Conservation (phyloP, 1,140 invertebrate species). For the Drosophila lini region DNA sequence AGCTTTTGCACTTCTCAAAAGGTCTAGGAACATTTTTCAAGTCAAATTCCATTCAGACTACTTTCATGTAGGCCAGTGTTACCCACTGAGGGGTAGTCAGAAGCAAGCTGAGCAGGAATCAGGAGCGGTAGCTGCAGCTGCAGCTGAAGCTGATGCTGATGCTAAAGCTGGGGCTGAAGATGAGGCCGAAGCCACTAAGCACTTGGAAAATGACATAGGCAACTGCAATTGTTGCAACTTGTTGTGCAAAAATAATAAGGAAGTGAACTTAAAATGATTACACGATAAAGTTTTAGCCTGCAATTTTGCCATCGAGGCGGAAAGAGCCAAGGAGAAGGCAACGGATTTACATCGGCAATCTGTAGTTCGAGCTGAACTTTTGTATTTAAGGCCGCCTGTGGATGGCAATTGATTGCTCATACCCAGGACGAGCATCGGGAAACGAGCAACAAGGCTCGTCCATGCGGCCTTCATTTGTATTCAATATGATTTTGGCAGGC, state of each 20-base stretch:
- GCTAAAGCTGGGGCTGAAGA: slow-evolving; percentile 5
- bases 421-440: not conserved
- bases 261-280: slow-evolving; percentile 81
- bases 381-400: slow-evolving; percentile 33
- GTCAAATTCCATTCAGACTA: not conserved
- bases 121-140: slow-evolving; percentile 13
- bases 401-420: slow-evolving; percentile 31
- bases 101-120: slow-evolving; percentile 20
- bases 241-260: slow-evolving; percentile 78
- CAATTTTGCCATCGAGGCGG: slow-evolving; percentile 64
- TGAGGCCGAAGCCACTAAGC: slow-evolving; percentile 63
- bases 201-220: slow-evolving; percentile 76
- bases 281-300: slow-evolving; percentile 77
- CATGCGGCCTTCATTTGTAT: slow-evolving; percentile 45
- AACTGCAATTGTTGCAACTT: slow-evolving; percentile 67
- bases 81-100: slow-evolving; percentile 32
- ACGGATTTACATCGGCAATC: slow-evolving; percentile 45
- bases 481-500: slow-evolving; percentile 63
- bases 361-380: slow-evolving; percentile 46
- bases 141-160: slow-evolving; percentile 9
- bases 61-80: slow-evolving; percentile 6
- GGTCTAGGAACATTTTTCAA: not conserved
- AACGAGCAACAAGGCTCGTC: not conserved
- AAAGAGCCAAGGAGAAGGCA: not conserved
- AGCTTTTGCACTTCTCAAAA: too few species aligned